phyloP scores from a whole-genome alignment of 2,113 vertebrate species.

The Rhinolophus ferrumequinum region DNA sequence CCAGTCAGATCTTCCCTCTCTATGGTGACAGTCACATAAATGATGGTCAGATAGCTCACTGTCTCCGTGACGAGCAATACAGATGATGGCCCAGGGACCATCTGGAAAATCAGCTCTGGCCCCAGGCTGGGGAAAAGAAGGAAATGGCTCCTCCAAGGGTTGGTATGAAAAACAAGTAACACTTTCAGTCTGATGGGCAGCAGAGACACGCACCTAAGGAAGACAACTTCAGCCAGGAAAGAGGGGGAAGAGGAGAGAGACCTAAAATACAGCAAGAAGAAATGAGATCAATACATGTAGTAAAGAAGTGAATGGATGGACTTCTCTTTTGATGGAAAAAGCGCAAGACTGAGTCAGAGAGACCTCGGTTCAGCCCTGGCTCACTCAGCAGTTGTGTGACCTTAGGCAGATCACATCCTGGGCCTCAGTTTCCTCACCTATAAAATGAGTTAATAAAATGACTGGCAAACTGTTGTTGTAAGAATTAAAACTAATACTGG shows the following conservation, averaged over 20 bases:
- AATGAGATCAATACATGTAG: background rate
- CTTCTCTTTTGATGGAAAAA: background rate
- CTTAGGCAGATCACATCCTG: background rate
- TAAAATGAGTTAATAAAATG: conserved; percentile 27
- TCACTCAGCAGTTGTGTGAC: background rate
- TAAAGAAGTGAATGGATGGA: background rate
- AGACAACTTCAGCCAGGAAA: background rate
- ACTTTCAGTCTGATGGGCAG: background rate
- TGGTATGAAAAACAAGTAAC: conserved; percentile 49
- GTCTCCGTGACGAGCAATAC: conserved; percentile 27
- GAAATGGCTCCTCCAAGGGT: background rate
- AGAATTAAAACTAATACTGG: conserved; percentile 13
- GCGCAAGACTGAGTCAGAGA: background rate
- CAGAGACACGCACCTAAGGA: background rate
- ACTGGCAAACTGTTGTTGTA: background rate
- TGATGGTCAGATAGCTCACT: conserved; percentile 44
- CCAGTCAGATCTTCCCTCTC: conserved; percentile 51
- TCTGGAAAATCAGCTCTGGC: conserved; percentile 22
- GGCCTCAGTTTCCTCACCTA: background rate
- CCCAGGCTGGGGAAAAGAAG: background rate
- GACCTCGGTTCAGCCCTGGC: background rate
- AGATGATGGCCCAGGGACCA: conserved; percentile 59
- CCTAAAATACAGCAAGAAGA: background rate
- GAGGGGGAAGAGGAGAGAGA: background rate
- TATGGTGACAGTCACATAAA: conserved; percentile 66